Base-by-base conservation (phyloP, 2,888 invertebrate genomes). In the Dromius quadrimaculatus region DNA sequence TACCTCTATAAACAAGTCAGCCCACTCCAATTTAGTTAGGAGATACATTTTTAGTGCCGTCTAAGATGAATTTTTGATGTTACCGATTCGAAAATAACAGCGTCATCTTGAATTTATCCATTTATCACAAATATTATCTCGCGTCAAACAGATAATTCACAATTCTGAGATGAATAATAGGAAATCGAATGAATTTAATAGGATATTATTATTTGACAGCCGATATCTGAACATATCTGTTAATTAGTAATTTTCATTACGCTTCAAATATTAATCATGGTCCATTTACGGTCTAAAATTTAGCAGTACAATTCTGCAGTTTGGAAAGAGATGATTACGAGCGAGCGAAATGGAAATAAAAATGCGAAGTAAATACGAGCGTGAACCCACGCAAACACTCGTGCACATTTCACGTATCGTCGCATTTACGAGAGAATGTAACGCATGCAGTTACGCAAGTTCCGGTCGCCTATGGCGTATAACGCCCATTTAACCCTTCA, bases 321-420 rank as follows among this genome's bases (percentile, higher is more conserved):
- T 13, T 20, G 47, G 11, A 54, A 28, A 54, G 50, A 54, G 50
- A 54, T 54, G 50, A 54, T n/a, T 28, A 15, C 1, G 50, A 11
- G 23, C 13, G 50, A 54, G 50, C 13, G 50, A 54, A 54, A 54
- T 28, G 28, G 28, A 23, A 13, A 54, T 54, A 54, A 54, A 54
- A 54, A 54, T 54, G 59, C 20, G 59, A 59, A 34, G 59, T 59
- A 38, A 59, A 59, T 59, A 36, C 9, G 59, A 59, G 59, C 36
- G 59, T 15, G 59, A 59, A 59, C 50, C 38, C 59, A 36, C 38
- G 59, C 59, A 38, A 34, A 59, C 59, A 59, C 59, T 59, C 59
- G 59, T 59, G 59, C 59, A 36, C 59, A 38, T 59, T 59, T 59
- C 59, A 19, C 59, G 59, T 36, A 59, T 59, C 59, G 59, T 36